Evolutionary conservation across 2,888 invertebrate genomes (phyloP), one percentile per base, ranked within the genome.

Genomic region (Mamestra brassicae): DNA sequence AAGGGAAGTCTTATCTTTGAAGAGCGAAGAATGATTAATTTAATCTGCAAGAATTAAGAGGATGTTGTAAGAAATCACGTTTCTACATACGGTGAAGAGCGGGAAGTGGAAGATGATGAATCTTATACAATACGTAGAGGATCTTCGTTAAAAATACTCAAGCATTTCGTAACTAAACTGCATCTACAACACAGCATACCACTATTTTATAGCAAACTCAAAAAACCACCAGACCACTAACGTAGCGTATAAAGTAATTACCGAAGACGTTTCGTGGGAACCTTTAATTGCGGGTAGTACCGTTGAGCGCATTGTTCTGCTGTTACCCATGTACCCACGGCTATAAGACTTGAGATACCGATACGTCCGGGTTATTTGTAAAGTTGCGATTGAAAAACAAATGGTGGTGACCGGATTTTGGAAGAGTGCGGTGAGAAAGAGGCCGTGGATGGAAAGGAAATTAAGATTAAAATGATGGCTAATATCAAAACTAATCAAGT

Each of bases 271-370:
- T 57, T 63, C 85, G 85, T 86, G 85, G 83, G 85, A 86, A 86
- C 47, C 64, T 62, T 70, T 84, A 85, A 83, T 85, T 85, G 86
- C 78, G 74, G 65, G 6, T 66, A n/a, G 71, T 86, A 77, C 86
- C 84, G 84, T 84, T 83, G 80, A 17, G 0, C 55, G 10, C 69
- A 85, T 85, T 85, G 85, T 85, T 75, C 75, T 71, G 75, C 11
- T 13, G 17, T 63, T 82, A 76, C 87, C 85, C 85, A 85, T 81
- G 81, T 80, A 76, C 84, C 85, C 85, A 85, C 85, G 81, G 55
- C 61, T 57, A 4, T 36, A 66, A 62, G 83, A 74, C 80, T 74
- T 68, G 76, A 80, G 67, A 77, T 81, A 86, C 65, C 36, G 68
- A 76, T 70, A 81, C 73, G 57, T 80, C 71, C 81, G 82, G 63